Conservation (phyloP, 2,797 vertebrate genomes). For the Apodemus agrarius region DNA sequence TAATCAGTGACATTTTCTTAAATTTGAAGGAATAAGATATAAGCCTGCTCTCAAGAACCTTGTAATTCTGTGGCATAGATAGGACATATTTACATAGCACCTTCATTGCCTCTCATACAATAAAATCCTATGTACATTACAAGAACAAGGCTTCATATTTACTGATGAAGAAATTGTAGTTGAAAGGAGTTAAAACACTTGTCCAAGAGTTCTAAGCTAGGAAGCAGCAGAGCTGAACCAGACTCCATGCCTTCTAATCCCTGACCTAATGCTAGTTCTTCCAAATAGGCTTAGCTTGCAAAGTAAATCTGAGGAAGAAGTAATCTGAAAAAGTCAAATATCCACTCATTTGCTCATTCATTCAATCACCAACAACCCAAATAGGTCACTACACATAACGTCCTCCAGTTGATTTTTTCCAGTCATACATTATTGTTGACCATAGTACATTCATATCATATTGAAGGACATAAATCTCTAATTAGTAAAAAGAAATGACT, state of each 20-base stretch:
- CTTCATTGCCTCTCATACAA: slow-evolving; percentile 23
- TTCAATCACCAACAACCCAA: neutral
- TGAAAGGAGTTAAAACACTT: slow-evolving; percentile 8
- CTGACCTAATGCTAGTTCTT: neutral
- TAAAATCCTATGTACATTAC: neutral
- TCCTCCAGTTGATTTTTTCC: neutral
- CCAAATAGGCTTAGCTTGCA: neutral
- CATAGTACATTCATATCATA: neutral
- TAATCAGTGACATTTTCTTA: slow-evolving; percentile 37
- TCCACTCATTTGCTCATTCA: neutral
- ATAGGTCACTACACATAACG: neutral
- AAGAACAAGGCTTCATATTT: slow-evolving; percentile 3
- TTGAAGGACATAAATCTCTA: neutral
- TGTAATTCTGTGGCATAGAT: neutral
- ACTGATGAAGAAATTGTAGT: slow-evolving; percentile 7
- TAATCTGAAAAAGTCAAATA: neutral
- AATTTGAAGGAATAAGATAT: slow-evolving; percentile 33
- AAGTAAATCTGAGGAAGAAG: slow-evolving; percentile 38
- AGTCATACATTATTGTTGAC: neutral
- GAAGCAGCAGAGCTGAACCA: neutral
- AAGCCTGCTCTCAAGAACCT: neutral
- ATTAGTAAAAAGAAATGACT: slow-evolving; percentile 20
- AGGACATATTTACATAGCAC: neutral
- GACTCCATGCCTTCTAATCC: neutral
- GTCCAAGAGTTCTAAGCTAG: neutral